These are phyloP conservation scores for Drosophila siamana DNA, from an alignment of 2,888 invertebrate species.

Conservation along the genomic window DNA sequence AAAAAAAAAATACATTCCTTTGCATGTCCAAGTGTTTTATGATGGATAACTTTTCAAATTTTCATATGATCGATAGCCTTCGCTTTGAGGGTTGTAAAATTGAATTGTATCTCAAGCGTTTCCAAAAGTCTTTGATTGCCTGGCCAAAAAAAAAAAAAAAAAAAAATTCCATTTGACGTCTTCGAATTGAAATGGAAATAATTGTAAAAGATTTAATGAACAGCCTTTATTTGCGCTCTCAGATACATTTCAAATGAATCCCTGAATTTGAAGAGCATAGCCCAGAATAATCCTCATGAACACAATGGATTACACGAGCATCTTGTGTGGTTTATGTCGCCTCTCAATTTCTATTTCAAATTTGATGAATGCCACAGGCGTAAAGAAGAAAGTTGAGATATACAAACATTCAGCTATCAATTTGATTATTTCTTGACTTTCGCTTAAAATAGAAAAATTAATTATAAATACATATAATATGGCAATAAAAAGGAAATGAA, in stretches of 20 bases:
- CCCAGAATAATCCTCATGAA: neutral
- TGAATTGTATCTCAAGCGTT: constrained; percentile 38
- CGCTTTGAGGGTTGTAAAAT: constrained; percentile 31
- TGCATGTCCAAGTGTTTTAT: constrained; percentile 39
- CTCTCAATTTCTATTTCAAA: neutral
- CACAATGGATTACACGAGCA: neutral
- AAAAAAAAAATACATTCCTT: neutral
- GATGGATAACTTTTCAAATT: constrained; percentile 52
- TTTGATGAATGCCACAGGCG: neutral
- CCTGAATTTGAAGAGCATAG: neutral
- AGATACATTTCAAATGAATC: neutral
- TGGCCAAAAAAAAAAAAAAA: constrained; percentile 9
- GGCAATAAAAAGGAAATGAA: no score
- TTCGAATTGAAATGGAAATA: constrained; percentile 10
- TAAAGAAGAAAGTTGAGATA: no score
- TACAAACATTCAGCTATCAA: neutral
- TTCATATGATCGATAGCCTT: constrained; percentile 48
- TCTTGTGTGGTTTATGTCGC: neutral
- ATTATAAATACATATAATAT: no score
- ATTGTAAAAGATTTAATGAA: neutral
- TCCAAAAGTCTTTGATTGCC: constrained; percentile 16
- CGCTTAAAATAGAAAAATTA: no score
- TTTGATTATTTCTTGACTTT: neutral
- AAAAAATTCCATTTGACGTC: constrained; percentile 12
- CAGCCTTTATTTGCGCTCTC: neutral